These are phyloP conservation scores for Eubasilissa splendida DNA, from an alignment of 2,888 invertebrate species.

Conservation along the genomic window DNA sequence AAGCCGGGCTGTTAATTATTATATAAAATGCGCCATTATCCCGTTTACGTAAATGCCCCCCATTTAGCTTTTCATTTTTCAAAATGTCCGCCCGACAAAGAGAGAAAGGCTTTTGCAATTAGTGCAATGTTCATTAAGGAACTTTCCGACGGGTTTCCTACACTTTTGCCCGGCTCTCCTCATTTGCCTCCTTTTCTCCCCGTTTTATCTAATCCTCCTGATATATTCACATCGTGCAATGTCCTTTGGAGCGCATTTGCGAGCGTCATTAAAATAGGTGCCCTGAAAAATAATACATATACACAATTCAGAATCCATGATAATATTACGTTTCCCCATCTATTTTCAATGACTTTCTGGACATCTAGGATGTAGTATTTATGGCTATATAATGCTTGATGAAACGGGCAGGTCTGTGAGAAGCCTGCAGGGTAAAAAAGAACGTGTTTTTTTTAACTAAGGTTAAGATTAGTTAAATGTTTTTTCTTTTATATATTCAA, in stretches of 20 bases:
- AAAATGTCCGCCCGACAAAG: slow-evolving; percentile 42
- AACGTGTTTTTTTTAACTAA: too few species aligned
- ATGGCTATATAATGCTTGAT: too few species aligned
- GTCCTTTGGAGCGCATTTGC: slow-evolving; percentile 21
- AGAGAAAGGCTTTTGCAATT: slow-evolving; percentile 49
- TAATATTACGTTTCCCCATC: too few species aligned
- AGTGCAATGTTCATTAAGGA: slow-evolving; percentile 56
- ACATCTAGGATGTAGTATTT: too few species aligned
- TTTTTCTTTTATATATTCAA: too few species aligned
- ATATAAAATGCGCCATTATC: slow-evolving; percentile 24
- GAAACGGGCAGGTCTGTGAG: too few species aligned
- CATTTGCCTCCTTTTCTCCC: not conserved
- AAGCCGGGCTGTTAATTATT: slow-evolving; percentile 28
- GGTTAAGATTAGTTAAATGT: too few species aligned
- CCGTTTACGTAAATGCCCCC: slow-evolving; percentile 26
- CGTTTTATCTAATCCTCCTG: slow-evolving; percentile 52
- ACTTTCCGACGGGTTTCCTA: slow-evolving; percentile 46
- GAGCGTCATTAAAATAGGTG: not conserved
- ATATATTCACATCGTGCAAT: slow-evolving; percentile 56
- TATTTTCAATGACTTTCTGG: too few species aligned
- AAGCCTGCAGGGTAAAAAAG: too few species aligned
- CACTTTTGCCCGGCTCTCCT: slow-evolving; percentile 44
- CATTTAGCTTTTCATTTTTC: slow-evolving; percentile 30
- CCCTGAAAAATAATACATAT: not conserved
- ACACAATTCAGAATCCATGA: too few species aligned